phyloP scores from a whole-genome alignment of 2,113 vertebrate species.

The Urocynchramus pylzowi region DNA sequence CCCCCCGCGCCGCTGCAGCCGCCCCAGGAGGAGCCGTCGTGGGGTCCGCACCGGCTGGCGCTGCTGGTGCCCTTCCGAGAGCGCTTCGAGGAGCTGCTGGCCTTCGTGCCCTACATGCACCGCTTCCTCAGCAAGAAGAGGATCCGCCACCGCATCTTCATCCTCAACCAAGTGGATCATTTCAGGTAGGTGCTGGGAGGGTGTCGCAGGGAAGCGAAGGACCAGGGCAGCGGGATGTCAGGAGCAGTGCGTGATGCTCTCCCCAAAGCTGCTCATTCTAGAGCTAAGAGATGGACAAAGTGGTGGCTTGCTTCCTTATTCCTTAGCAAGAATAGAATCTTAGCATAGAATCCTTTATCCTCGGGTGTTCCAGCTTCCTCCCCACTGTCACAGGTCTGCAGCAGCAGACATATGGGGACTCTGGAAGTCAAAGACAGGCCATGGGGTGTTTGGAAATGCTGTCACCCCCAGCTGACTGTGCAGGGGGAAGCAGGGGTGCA shows the following conservation, averaged over 20 bases:
- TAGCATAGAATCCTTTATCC: not conserved
- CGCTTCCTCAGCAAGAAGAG: conserved; percentile 87
- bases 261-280: rapidly evolving
- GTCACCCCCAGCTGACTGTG: rapidly evolving
- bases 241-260: not conserved
- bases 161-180: conserved; percentile 95
- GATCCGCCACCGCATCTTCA: conserved; percentile 87
- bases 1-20: conserved; percentile 40
- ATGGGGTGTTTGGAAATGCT: not conserved
- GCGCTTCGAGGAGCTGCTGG: conserved; percentile 92
- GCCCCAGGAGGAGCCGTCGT: conserved; percentile 78
- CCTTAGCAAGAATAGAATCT: too few species aligned
- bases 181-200: conserved; percentile 78
- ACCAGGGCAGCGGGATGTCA: rapidly evolving
- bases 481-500: too few species aligned
- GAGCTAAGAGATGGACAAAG: not conserved
- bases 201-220: rapidly evolving
- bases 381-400: not conserved
- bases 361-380: not conserved
- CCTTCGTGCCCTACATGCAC: conserved; percentile 94
- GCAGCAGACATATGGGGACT: not conserved
- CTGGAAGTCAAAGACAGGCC: not conserved
- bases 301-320: not conserved
- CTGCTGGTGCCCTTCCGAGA: conserved; percentile 92
- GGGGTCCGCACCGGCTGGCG: conserved; percentile 91